phyloP scores from a whole-genome alignment of 2,113 vertebrate genomes.

The Thunnus thynnus region DNA sequence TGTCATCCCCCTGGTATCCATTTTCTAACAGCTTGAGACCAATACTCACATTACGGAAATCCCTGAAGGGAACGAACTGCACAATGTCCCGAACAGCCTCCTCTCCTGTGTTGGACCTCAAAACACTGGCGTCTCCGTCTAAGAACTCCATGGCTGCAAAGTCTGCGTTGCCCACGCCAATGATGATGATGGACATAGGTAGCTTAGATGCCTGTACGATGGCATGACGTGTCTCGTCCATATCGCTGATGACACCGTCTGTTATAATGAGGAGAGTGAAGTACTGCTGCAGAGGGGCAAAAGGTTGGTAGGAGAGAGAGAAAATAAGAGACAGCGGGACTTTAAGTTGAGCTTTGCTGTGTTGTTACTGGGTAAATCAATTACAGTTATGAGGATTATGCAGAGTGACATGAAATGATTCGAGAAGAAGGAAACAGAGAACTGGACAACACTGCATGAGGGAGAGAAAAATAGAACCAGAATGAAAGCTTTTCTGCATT shows the following conservation, averaged over 20 bases:
- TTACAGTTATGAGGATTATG: conserved; percentile 10
- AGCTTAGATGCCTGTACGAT: conserved; percentile 96
- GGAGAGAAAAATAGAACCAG: conserved; percentile 7
- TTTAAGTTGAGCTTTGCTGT: not conserved
- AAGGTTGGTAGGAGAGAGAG: not conserved
- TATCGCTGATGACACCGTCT: conserved; percentile 98
- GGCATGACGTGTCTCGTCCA: conserved; percentile 95
- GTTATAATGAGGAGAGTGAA: conserved; percentile 99
- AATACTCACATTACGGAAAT: conserved; percentile 94
- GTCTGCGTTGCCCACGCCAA: conserved; percentile 97
- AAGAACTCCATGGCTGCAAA: conserved; percentile 99
- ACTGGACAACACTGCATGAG: not conserved
- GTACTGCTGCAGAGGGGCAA: conserved; percentile 89
- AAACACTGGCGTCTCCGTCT: conserved; percentile 91
- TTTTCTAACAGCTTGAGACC: not conserved
- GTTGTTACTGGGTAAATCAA: not conserved
- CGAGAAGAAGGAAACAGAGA: not conserved
- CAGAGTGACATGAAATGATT: not conserved
- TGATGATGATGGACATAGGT: conserved; percentile 99
- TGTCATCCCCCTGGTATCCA: not conserved
- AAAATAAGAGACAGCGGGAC: not conserved
- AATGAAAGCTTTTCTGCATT: conserved; percentile 29
- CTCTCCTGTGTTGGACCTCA: conserved; percentile 93
- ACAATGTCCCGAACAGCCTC: conserved; percentile 95
- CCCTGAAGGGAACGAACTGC: conserved; percentile 98